phyloP scores from a whole-genome alignment of 2,888 invertebrate genomes.

The Hofmannophila pseudospretella region DNA sequence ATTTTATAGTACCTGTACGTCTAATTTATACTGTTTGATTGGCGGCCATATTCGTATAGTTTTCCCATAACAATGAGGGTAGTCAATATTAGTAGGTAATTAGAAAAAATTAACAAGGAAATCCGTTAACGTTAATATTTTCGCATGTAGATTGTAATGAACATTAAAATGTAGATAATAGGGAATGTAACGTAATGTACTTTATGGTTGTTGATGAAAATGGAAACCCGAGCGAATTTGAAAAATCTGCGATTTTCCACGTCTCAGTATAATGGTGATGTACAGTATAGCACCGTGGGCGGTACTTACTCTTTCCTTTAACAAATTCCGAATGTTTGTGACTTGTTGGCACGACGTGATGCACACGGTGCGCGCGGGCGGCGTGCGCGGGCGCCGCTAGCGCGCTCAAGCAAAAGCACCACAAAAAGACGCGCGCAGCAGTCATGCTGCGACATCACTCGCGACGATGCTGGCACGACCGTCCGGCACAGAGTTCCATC shows the following conservation, averaged over 20 bases:
- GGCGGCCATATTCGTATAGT: constrained; percentile 5
- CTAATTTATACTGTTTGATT: constrained; percentile 18
- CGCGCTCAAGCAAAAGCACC: constrained; percentile 56
- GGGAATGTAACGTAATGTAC: too few relatives aligned
- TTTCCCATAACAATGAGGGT: neutral
- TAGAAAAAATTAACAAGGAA: too few relatives aligned
- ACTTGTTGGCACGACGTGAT: constrained; percentile 48
- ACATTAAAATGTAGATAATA: too few relatives aligned
- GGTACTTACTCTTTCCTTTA: constrained; percentile 87
- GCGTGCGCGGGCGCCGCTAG: constrained; percentile 28
- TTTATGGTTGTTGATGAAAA: neutral
- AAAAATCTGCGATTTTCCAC: constrained; percentile 8
- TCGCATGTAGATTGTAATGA: too few relatives aligned
- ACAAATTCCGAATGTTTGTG: constrained; percentile 82
- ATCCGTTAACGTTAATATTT: too few relatives aligned
- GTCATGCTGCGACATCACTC: constrained; percentile 74
- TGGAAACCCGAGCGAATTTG: too few relatives aligned
- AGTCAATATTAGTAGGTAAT: neutral
- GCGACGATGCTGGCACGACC: constrained; percentile 54
- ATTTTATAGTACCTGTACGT: constrained; percentile 24
- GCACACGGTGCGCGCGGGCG: constrained; percentile 47
- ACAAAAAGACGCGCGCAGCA: constrained; percentile 60
- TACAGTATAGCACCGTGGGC: constrained; percentile 28
- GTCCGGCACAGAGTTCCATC: constrained; percentile 61
- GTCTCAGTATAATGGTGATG: neutral